Conservation (phyloP, 2,113 vertebrate genomes). For the Xenopus laevis region DNA sequence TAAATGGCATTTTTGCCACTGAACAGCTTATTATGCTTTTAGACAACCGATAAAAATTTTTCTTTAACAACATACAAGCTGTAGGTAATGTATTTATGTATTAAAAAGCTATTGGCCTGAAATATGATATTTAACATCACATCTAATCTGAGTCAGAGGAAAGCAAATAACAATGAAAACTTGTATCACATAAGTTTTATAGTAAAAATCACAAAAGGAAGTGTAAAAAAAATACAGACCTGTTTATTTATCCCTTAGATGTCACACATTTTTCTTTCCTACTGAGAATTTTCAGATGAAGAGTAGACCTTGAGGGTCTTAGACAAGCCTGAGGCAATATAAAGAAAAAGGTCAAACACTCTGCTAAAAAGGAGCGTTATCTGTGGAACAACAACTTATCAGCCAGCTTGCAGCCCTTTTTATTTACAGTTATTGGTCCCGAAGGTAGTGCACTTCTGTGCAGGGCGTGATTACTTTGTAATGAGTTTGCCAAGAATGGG, state of each 20-base stretch:
- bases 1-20: too few species aligned
- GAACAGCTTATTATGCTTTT: too few species aligned
- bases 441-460: slow-evolving; percentile 78
- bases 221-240: slow-evolving; percentile 53
- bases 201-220: slow-evolving; percentile 57
- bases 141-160: slow-evolving; percentile 42
- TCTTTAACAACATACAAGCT: too few species aligned
- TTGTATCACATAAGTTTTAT: slow-evolving; percentile 5
- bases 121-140: too few species aligned
- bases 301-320: slow-evolving; percentile 77
- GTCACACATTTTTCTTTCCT: slow-evolving; percentile 68
- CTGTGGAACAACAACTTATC: slow-evolving; percentile 83
- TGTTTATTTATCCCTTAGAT: slow-evolving; percentile 63
- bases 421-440: slow-evolving; percentile 92
- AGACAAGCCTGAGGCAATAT: slow-evolving; percentile 77
- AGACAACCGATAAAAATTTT: too few species aligned
- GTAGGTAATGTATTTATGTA: too few species aligned
- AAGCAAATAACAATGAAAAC: slow-evolving; percentile 52
- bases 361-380: slow-evolving; percentile 81
- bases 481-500: slow-evolving; percentile 80
- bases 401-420: slow-evolving; percentile 76
- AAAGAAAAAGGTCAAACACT: slow-evolving; percentile 88
- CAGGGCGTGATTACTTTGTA: slow-evolving; percentile 81
- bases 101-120: too few species aligned
- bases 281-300: slow-evolving; percentile 79